A percentile compares a stretch with the other conserved stretches of the same genome.
phyloP scores from a whole-genome alignment of 2,797 vertebrate genomes.

The Clamator glandarius region DNA sequence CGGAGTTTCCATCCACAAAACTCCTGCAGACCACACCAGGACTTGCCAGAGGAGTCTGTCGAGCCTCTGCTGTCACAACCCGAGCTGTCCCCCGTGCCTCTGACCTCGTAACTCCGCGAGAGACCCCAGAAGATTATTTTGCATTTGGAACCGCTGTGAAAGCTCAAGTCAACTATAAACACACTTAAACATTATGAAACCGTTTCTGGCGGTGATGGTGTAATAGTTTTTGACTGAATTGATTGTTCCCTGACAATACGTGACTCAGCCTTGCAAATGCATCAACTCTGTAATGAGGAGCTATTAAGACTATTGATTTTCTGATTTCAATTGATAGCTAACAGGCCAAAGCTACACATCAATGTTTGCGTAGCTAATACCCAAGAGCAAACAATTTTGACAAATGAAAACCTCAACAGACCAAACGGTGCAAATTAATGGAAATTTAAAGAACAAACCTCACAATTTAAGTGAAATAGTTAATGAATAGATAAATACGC shows the following conservation, averaged over 20 bases:
- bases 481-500: not conserved
- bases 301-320: slow-evolving; percentile 95
- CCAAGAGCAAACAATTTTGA: slow-evolving; percentile 83
- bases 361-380: slow-evolving; percentile 94
- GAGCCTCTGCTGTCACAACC: not conserved
- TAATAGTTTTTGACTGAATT: slow-evolving; percentile 90
- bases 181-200: slow-evolving; percentile 72
- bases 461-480: slow-evolving; percentile 66
- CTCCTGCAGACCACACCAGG: not conserved
- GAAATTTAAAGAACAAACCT: slow-evolving; percentile 74
- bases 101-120: not conserved
- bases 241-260: slow-evolving; percentile 85
- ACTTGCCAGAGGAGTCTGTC: accelerated
- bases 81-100: not conserved
- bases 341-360: slow-evolving; percentile 89
- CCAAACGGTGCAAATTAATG: slow-evolving; percentile 74
- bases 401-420: slow-evolving; percentile 85
- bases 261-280: slow-evolving; percentile 86
- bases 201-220: slow-evolving; percentile 74
- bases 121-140: not conserved
- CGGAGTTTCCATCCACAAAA: not conserved
- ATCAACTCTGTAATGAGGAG: slow-evolving; percentile 92
- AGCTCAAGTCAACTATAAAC: slow-evolving; percentile 60
- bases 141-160: not conserved
- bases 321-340: slow-evolving; percentile 96